Evolutionary conservation across 2,113 vertebrate species (phyloP), one percentile per base, ranked within the genome.

Genomic region (Colistium nudipinnis): DNA sequence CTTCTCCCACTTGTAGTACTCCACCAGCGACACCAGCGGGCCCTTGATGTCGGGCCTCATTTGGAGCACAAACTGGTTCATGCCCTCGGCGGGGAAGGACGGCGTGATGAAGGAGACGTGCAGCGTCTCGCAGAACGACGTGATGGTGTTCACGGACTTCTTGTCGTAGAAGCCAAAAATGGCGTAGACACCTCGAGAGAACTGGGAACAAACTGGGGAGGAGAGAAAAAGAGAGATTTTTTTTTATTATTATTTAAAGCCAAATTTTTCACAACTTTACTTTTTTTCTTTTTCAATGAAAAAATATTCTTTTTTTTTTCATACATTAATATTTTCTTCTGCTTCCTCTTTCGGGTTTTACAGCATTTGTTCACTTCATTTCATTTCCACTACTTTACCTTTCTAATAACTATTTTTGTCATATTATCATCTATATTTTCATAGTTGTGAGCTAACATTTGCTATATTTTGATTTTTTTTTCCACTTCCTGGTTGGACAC

Each of bases 141-240:
- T 99, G 87, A 99, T 98, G 76, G 97, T 99, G 91, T 99, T 98
- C 81, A 99, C 97, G 49, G 97, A 98, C 92, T 99, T 99, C 95
- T 99, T 99, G 89, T 99, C 97, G 17, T 99, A 99, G 92, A 99
- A 99, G 83, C 97, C 97, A 90, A 99, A 99, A 87, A 99, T 98
- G 82, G 97, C 97, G 78, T 97, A 99, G 65, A 99, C 97, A 53
- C 97, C 97, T 88, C 97, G 94, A 76, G 97, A 98, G 92, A 98
- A 99, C 93, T 99, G 97, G 68, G 97, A 99, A 85, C 97, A 99
- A 88, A 99, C 97, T 99, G 27, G 44, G 20, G 13, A 13, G 17
- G 33, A 57, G 7, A 53, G 8, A 61, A 43, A 61, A 1, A 63
- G 25, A 51, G 20, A 53, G 10, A 49, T 6, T 44, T 1, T 17